These are phyloP conservation scores for Huso huso DNA, from an alignment of 2,797 vertebrate genomes.

Conservation along the genomic window DNA sequence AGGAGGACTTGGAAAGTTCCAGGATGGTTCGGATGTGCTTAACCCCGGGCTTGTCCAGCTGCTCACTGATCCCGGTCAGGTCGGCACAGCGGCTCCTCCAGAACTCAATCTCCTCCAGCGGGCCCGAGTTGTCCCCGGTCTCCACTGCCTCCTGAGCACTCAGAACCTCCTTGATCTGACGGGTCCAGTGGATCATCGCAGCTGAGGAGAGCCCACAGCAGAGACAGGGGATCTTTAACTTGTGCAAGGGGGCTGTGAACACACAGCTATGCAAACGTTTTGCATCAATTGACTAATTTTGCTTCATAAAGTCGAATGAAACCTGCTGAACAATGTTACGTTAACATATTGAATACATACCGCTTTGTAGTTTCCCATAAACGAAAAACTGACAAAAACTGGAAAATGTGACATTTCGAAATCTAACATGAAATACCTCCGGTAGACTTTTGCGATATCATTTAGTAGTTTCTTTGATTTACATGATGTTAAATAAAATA, in stretches of 20 bases:
- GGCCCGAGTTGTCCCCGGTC: constrained; percentile 56
- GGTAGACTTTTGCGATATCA: too few species aligned
- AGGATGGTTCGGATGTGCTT: constrained; percentile 61
- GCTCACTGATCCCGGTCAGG: constrained; percentile 66
- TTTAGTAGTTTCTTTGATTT: too few species aligned
- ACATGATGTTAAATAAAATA: too few species aligned
- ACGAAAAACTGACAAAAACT: too few species aligned
- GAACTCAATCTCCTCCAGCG: constrained; percentile 73
- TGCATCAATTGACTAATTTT: too few species aligned
- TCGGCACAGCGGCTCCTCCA: constrained; percentile 69
- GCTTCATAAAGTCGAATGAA: too few species aligned
- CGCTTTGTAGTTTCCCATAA: too few species aligned
- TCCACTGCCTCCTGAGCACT: constrained; percentile 57
- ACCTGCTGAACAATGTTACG: too few species aligned
- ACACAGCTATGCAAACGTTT: too few species aligned
- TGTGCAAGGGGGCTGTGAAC: background rate
- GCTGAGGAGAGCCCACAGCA: constrained; percentile 31
- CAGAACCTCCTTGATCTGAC: constrained; percentile 75
- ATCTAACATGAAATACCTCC: too few species aligned
- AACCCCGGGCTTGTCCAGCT: constrained; percentile 68
- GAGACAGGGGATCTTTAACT: background rate
- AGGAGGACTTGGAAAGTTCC: constrained; percentile 58
- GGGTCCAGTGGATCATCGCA: constrained; percentile 69
- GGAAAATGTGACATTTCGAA: too few species aligned
- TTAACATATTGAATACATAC: background rate